Percentiles rank a stretch among this genome's conserved stretches.
phyloP scores from a whole-genome alignment of 2,797 vertebrate genomes.

The Pelobates cultripes region DNA sequence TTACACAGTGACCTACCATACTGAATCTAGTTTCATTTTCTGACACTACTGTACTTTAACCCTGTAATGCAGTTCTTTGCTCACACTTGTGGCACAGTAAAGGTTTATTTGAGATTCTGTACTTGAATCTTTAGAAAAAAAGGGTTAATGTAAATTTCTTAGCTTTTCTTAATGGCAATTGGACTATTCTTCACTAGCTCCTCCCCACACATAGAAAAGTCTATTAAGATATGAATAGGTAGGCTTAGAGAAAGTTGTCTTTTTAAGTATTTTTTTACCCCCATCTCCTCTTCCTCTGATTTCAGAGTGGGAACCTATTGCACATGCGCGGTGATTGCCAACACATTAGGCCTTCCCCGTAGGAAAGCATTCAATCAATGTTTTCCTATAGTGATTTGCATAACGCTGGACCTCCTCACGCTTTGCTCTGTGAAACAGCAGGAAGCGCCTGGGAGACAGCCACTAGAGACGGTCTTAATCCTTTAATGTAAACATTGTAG shows the following conservation, averaged over 20 bases:
- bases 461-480: no score
- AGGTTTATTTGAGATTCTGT: neutral
- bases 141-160: neutral
- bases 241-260: neutral
- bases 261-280: neutral
- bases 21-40: neutral
- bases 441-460: no score
- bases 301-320: no score
- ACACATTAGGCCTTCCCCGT: no score
- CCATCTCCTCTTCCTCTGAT: no score
- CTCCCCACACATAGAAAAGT: neutral
- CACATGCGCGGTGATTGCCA: no score
- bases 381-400: no score
- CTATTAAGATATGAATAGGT: neutral
- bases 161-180: neutral
- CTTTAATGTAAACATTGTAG: no score
- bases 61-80: neutral
- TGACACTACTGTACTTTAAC: neutral
- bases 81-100: no score
- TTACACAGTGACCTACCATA: neutral
- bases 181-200: neutral
- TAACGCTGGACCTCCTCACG: no score
- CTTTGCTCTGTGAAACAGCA: no score
- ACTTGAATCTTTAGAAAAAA: neutral
- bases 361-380: no score